Conservation (phyloP, 2,888 invertebrate species). For the Physocephala rufipes region DNA sequence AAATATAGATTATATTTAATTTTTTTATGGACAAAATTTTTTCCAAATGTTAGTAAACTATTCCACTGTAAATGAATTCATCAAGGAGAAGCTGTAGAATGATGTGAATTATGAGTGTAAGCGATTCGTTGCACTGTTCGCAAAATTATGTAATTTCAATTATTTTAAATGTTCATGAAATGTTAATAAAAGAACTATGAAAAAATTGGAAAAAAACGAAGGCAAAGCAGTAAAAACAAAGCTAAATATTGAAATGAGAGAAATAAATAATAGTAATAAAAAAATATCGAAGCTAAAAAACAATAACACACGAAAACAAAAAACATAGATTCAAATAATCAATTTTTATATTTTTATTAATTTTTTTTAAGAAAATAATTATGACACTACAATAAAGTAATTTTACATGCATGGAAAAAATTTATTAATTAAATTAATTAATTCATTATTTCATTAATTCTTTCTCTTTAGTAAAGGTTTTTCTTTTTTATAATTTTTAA, state of each 20-base stretch:
- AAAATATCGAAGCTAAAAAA: not conserved
- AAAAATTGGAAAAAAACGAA: not conserved
- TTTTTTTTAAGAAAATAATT: not conserved
- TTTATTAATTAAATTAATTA: no score
- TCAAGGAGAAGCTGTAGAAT: conserved; percentile 39
- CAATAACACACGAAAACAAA: conserved; percentile 1
- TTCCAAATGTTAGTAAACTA: conserved; percentile 42
- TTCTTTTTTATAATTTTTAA: no score
- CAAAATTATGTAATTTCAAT: not conserved
- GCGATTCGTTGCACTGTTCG: not conserved
- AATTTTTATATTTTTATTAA: not conserved
- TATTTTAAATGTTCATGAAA: not conserved
- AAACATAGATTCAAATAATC: not conserved
- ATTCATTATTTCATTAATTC: no score
- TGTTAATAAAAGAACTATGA: not conserved
- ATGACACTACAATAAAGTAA: not conserved
- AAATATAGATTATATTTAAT: no score
- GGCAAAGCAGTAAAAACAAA: not conserved
- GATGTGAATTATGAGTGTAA: conserved; percentile 20
- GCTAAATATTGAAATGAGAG: not conserved
- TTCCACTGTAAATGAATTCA: conserved; percentile 50
- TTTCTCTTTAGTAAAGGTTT: no score
- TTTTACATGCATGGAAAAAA: no score
- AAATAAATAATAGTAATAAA: not conserved
- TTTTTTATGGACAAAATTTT: not conserved